A percentile compares a stretch with the other conserved stretches of the same genome.
phyloP scores from a whole-genome alignment of 2,113 vertebrate species.

The Sinocyclocheilus anshuiensis region DNA sequence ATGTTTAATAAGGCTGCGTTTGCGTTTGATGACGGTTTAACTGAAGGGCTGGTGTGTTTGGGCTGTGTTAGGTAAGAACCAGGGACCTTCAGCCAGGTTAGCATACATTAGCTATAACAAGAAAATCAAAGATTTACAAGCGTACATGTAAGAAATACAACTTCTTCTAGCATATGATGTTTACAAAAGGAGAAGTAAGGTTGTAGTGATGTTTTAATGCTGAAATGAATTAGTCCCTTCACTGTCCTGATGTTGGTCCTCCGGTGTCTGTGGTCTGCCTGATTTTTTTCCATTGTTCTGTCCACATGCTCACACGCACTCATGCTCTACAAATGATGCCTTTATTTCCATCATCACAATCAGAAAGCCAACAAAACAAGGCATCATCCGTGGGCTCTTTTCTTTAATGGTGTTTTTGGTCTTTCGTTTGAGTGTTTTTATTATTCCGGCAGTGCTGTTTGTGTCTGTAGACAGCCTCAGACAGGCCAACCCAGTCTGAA shows the following conservation, averaged over 20 bases:
- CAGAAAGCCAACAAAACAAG: slow-evolving; percentile 65
- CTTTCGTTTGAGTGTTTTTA: slow-evolving; percentile 67
- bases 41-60: background rate
- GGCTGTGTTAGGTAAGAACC: background rate
- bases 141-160: background rate
- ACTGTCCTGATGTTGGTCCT: slow-evolving; percentile 13
- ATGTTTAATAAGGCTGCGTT: background rate
- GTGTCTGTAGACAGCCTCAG: slow-evolving; percentile 56
- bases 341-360: slow-evolving; percentile 80
- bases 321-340: slow-evolving; percentile 70
- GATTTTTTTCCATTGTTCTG: slow-evolving; percentile 54
- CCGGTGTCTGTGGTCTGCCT: slow-evolving; percentile 35
- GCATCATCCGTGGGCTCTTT: slow-evolving; percentile 65
- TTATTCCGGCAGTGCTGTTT: slow-evolving; percentile 50
- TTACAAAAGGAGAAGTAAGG: too few relatives aligned
- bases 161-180: background rate
- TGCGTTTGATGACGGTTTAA: slow-evolving; percentile 13
- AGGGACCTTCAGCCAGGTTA: background rate
- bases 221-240: slow-evolving; percentile 13
- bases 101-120: background rate
- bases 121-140: background rate
- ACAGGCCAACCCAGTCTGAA: slow-evolving; percentile 55
- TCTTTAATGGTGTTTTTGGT: slow-evolving; percentile 57
- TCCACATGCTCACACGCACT: slow-evolving; percentile 36
- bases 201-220: background rate